These are phyloP conservation scores for Pogonus chalceus DNA, from an alignment of 1,140 invertebrate species.

Conservation along the genomic window DNA sequence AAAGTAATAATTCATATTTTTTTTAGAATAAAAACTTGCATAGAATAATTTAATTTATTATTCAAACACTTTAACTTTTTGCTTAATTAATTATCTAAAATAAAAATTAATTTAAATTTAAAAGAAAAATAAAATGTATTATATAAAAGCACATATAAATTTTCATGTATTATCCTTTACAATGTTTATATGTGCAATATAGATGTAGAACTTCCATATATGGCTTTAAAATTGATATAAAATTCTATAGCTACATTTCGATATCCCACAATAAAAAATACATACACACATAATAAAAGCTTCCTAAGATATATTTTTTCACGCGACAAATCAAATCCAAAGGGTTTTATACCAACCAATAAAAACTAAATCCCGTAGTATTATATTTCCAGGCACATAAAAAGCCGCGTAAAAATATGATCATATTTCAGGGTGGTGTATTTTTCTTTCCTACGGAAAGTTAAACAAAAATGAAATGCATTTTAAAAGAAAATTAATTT, in stretches of 20 bases:
- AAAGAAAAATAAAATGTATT: background rate
- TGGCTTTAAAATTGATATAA: background rate
- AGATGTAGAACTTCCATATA: background rate
- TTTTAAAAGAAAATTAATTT: background rate
- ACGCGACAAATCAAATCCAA: background rate
- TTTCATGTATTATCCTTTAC: background rate
- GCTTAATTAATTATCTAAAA: too few species aligned
- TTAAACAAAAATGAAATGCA: background rate
- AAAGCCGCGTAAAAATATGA: background rate
- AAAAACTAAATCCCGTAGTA: constrained; percentile 2
- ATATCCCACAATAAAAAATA: background rate
- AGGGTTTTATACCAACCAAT: background rate
- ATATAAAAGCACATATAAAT: background rate
- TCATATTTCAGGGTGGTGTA: background rate
- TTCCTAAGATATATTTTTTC: background rate
- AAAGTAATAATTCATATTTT: too few species aligned
- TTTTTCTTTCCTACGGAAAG: background rate
- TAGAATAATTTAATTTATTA: too few species aligned
- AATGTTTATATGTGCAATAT: background rate
- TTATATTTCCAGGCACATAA: background rate
- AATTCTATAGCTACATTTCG: background rate
- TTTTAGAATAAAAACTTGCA: too few species aligned
- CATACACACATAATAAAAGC: background rate
- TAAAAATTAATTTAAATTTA: too few species aligned
- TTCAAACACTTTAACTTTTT: too few species aligned